phyloP scores from a whole-genome alignment of 2,797 vertebrate species.

The Xiphorhynchus erythropygius region DNA sequence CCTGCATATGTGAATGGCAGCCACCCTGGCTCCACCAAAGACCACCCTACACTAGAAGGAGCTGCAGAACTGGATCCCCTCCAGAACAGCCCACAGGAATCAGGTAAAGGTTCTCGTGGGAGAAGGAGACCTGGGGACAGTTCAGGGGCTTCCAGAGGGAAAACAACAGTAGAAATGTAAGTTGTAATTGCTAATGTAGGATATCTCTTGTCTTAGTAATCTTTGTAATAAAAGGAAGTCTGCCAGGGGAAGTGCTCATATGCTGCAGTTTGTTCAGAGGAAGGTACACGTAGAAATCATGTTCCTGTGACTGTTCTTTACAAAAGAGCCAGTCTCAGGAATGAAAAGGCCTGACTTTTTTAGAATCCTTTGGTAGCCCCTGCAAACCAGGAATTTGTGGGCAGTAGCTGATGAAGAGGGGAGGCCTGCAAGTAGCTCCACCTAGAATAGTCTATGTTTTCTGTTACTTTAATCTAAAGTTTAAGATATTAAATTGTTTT shows the following conservation, averaged over 20 bases:
- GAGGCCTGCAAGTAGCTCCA: neutral
- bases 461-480: neutral
- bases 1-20: constrained; percentile 59
- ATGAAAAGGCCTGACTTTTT: neutral
- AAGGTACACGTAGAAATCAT: neutral
- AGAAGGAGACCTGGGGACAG: neutral
- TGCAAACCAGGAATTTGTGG: neutral
- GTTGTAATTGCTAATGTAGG: neutral
- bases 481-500: neutral
- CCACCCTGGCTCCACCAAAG: neutral
- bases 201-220: neutral
- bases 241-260: neutral
- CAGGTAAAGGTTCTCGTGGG: constrained; percentile 76
- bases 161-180: neutral
- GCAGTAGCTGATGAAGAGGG: neutral
- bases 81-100: constrained; percentile 79
- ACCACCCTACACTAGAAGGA: constrained; percentile 65
- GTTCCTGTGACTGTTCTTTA: neutral
- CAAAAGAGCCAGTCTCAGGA: neutral
- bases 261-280: neutral
- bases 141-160: neutral
- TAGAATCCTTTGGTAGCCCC: neutral
- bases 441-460: neutral
- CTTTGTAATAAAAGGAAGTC: neutral
- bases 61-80: constrained; percentile 64